Base-by-base conservation (phyloP, 1,140 invertebrate species). In the Sinella curviseta region DNA sequence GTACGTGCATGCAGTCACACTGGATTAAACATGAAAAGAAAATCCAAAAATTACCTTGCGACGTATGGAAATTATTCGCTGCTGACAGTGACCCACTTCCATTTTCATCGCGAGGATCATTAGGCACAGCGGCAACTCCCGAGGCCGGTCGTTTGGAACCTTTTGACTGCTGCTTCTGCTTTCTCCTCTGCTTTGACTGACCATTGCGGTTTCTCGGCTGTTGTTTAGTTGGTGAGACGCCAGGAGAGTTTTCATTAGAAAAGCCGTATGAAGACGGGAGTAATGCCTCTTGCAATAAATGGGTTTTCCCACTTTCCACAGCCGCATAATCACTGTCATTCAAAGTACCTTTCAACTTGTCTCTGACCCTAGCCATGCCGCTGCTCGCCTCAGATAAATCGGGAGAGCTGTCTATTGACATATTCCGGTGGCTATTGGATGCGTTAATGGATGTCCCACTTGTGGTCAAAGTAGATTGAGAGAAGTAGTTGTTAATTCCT, bases 301-400 rank as follows among this genome's bases (percentile, higher is more conserved):
- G 28, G 31, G 31, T 4, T 30, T 33, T 70, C 31, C 65, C 65
- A 70, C 65, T 70, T 33, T 33, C 65, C 65, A n/a, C 65, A 33
- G 31, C n/a, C 65, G 14, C 31, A 70, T 70, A 70, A 70, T 70
- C 65, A 33, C 65, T 70, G 30, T 70, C 65, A 70, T 70, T 70
- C 3, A 70, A 8, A 31, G 28, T 14, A 24, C 30, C 65, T 70
- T 70, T 30, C 24, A 12, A 24, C 65, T 33, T 70, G 26, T 70
- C 65, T 26, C 57, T 60, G 12, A 3, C 57, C 12, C n/a, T n/a
- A n/a, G n/a, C n/a, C 39, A 48, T 48, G 20, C 20, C 20, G 20
- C 20, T 48, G 8, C 8, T 20, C 8, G 31, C 24, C 26, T 30
- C 31, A 14, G 65, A 3, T 14, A 70, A 70, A 70, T 24, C 8